Evolutionary conservation across 2,113 vertebrate genomes (phyloP).

Genomic region (Nycticorax nycticorax): DNA sequence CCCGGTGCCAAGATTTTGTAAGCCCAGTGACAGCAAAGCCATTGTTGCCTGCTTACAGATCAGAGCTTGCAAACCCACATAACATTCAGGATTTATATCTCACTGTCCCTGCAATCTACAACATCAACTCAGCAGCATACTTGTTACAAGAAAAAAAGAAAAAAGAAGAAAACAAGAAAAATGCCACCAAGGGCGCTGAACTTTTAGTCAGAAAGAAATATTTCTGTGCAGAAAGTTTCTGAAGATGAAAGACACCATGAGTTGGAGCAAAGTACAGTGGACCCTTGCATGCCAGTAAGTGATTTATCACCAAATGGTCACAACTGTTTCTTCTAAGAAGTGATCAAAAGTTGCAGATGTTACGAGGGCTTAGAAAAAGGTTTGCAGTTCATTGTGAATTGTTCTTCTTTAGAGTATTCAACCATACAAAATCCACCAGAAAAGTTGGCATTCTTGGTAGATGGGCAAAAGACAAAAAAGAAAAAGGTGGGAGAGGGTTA

Average conservation of each 20-base stretch:
- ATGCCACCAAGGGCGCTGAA: neutral
- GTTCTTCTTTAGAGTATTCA: neutral
- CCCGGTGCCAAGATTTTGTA: constrained; percentile 59
- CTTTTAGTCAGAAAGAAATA: constrained; percentile 56
- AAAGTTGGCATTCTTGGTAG: neutral
- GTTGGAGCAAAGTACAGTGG: constrained; percentile 51
- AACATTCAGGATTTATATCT: constrained; percentile 41
- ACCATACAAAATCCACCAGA: neutral
- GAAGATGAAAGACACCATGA: constrained; percentile 59
- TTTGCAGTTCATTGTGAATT: neutral
- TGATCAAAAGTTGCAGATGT: neutral
- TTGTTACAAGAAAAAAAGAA: neutral
- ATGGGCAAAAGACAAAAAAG: neutral
- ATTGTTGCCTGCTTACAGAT: constrained; percentile 54
- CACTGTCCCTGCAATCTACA: constrained; percentile 24
- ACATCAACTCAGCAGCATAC: constrained; percentile 32
- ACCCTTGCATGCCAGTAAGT: constrained; percentile 24
- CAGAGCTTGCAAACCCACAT: constrained; percentile 42
- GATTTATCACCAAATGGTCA: neutral
- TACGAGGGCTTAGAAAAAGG: neutral
- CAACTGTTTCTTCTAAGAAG: neutral
- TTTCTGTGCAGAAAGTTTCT: constrained; percentile 53
- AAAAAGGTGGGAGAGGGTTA: neutral
- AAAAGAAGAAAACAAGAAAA: neutral
- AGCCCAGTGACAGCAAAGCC: constrained; percentile 59